Evolutionary conservation across 2,888 invertebrate genomes (phyloP).

Genomic region (Neoaliturus tenellus): DNA sequence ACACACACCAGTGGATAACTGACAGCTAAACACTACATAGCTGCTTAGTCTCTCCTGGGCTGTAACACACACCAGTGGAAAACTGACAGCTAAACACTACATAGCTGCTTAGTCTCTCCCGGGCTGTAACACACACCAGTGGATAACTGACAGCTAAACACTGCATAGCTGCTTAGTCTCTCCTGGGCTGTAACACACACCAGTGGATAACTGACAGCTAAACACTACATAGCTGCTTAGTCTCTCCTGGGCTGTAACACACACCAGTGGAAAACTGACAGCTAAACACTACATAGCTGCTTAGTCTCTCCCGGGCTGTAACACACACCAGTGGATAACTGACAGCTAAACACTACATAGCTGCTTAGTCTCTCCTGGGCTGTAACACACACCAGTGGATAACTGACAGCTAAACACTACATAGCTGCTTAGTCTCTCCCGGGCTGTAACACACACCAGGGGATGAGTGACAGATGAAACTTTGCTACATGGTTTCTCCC

Average conservation of each 20-base stretch:
- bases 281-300: no score
- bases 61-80: no score
- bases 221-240: slow-evolving; percentile 62
- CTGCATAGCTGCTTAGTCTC: slow-evolving; percentile 65
- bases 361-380: slow-evolving; percentile 65
- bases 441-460: slow-evolving; percentile 60
- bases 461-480: not conserved
- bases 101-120: no score
- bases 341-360: not conserved
- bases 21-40: no score
- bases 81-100: no score
- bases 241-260: slow-evolving; percentile 64
- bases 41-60: slow-evolving; percentile 65
- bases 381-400: slow-evolving; percentile 45
- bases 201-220: not conserved
- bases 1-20: not conserved
- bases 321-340: not conserved
- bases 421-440: slow-evolving; percentile 63
- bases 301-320: slow-evolving; percentile 65
- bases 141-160: not conserved
- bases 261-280: not conserved
- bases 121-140: not conserved
- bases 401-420: no score
- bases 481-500: not conserved
- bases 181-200: slow-evolving; percentile 62